These are phyloP conservation scores for Falco punctatus DNA, from an alignment of 2,113 vertebrate species.

Conservation along the genomic window DNA sequence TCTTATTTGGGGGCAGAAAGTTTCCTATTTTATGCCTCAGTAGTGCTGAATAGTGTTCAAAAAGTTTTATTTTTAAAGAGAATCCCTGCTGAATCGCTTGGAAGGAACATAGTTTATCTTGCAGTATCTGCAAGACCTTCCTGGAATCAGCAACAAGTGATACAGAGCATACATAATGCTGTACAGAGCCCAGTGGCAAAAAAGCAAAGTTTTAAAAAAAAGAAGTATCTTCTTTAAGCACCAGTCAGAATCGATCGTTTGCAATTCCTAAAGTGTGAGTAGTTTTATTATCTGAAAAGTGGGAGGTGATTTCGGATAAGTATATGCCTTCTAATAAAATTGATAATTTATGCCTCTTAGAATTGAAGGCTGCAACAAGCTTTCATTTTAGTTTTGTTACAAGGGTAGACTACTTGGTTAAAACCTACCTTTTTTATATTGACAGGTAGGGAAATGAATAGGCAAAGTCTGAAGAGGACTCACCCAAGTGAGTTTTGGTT, in stretches of 20 bases:
- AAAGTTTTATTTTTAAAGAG: background rate
- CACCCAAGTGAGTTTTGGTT: background rate
- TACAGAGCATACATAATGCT: background rate
- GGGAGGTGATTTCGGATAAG: background rate
- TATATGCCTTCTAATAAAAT: background rate
- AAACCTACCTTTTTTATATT: background rate
- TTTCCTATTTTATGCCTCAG: background rate
- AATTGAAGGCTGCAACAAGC: background rate
- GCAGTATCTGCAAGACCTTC: background rate
- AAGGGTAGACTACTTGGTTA: background rate
- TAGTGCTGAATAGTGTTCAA: background rate
- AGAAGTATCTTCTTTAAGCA: background rate
- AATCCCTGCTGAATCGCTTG: background rate
- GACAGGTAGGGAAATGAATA: background rate
- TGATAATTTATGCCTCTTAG: background rate
- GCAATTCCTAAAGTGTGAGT: background rate
- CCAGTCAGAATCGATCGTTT: background rate
- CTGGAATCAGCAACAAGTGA: slow-evolving; percentile 27
- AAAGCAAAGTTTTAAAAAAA: background rate
- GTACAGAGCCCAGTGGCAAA: background rate
- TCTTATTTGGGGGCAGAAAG: background rate
- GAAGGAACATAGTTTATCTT: background rate
- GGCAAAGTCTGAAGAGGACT: background rate
- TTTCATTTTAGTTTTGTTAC: background rate
- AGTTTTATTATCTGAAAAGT: background rate